Conservation (phyloP, 2,113 vertebrate genomes). For the Xenopus laevis region DNA sequence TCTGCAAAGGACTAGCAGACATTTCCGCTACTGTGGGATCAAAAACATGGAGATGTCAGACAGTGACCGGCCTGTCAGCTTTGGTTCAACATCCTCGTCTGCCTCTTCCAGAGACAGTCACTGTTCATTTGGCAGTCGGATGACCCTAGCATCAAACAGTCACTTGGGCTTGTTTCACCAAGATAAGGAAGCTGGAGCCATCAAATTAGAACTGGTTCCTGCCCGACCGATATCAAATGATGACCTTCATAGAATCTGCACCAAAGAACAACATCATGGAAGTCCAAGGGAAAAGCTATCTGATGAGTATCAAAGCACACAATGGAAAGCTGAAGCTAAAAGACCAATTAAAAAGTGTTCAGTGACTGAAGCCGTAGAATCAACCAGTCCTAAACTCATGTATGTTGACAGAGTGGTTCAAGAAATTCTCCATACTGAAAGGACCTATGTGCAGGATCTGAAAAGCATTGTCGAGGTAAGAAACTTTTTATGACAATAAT, state of each 20-base stretch:
- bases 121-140: conserved; percentile 88
- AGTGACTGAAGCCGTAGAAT: conserved; percentile 50
- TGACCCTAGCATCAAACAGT: conserved; percentile 76
- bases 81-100: conserved; percentile 93
- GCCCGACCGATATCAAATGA: conserved; percentile 70
- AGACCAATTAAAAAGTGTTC: conserved; percentile 60
- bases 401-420: conserved; percentile 95
- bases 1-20: conserved; percentile 61
- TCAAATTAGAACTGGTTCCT: conserved; percentile 86
- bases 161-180: conserved; percentile 74
- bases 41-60: conserved; percentile 86
- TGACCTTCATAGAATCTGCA: conserved; percentile 56
- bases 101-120: conserved; percentile 93
- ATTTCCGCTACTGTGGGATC: conserved; percentile 63
- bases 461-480: conserved; percentile 92
- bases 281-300: conserved; percentile 49
- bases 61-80: conserved; percentile 90
- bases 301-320: conserved; percentile 30
- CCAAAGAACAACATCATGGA: conserved; percentile 48
- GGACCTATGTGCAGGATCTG: conserved; percentile 91
- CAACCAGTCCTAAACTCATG: conserved; percentile 77
- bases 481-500: background rate
- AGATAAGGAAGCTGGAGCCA: conserved; percentile 84
- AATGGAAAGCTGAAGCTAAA: conserved; percentile 57
- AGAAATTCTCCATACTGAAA: conserved; percentile 94